phyloP scores from a whole-genome alignment of 2,888 invertebrate genomes.

The Limnephilus rhombicus region DNA sequence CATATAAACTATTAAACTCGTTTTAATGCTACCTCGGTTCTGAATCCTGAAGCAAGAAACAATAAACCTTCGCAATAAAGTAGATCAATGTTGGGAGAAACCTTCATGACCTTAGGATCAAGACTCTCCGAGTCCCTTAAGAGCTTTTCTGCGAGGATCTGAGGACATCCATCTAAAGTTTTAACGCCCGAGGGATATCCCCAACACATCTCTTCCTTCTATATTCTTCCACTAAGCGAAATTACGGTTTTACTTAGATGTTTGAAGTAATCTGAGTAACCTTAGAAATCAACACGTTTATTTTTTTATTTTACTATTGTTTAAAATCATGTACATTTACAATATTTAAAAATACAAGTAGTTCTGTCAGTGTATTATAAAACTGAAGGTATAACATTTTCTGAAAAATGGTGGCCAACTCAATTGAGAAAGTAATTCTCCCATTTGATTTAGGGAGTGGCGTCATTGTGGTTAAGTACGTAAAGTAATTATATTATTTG shows the following conservation, averaged over 20 bases:
- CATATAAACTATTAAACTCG: background rate
- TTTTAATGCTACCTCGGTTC: background rate
- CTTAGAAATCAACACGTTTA: background rate
- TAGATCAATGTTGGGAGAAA: background rate
- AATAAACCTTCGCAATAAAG: background rate
- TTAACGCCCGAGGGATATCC: background rate
- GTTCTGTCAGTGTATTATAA: too few species aligned
- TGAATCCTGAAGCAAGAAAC: background rate
- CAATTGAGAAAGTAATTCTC: too few species aligned
- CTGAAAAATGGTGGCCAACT: too few species aligned
- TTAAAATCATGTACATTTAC: too few species aligned
- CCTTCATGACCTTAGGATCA: background rate
- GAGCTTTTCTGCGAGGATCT: background rate
- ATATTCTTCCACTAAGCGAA: background rate
- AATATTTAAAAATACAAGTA: too few species aligned
- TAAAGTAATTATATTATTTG: too few species aligned
- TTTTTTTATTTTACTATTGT: background rate
- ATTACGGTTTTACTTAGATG: background rate
- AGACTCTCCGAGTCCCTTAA: background rate
- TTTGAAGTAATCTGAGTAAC: background rate
- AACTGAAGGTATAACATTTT: too few species aligned
- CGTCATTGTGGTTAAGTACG: too few species aligned
- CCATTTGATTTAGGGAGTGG: too few species aligned
- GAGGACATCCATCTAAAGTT: constrained; percentile 32
- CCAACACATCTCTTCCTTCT: background rate